Evolutionary conservation across 1,140 invertebrate genomes (phyloP).

Genomic region (Pachypsylla venusta): DNA sequence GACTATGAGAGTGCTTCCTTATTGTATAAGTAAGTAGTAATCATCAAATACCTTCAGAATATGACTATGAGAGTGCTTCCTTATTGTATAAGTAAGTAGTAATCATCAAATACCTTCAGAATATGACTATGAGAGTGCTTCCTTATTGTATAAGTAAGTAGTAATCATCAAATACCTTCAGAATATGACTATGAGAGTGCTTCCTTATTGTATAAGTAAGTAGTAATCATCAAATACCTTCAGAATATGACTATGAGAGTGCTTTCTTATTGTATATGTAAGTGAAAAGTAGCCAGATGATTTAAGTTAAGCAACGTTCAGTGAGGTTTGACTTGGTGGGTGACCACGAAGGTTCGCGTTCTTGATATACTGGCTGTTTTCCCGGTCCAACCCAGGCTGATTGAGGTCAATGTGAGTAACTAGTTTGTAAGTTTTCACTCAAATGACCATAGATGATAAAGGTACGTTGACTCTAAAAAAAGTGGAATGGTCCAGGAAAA

Average conservation of each 20-base stretch:
- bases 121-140: constrained; percentile 17
- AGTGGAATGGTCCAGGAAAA: no score
- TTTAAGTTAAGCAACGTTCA: no score
- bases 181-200: constrained; percentile 17
- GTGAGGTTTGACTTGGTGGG: no score
- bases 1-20: constrained; percentile 17
- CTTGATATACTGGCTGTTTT: no score
- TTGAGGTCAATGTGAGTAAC: no score
- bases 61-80: constrained; percentile 16
- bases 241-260: constrained; percentile 17
- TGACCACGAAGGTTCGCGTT: no score
- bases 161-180: constrained; percentile 11
- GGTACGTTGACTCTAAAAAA: no score
- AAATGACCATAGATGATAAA: no score
- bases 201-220: constrained; percentile 12
- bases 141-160: constrained; percentile 12
- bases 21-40: constrained; percentile 11
- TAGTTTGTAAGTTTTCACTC: no score
- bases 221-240: constrained; percentile 11
- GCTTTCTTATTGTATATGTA: constrained; percentile 13
- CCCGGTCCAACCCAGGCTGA: no score
- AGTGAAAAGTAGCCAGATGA: no score
- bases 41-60: constrained; percentile 13
- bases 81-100: constrained; percentile 12
- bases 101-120: constrained; percentile 13